A percentile compares a stretch with the other conserved stretches of the same genome.
phyloP scores from a whole-genome alignment of 2,797 vertebrate species.

The Argyrosomus regius region DNA sequence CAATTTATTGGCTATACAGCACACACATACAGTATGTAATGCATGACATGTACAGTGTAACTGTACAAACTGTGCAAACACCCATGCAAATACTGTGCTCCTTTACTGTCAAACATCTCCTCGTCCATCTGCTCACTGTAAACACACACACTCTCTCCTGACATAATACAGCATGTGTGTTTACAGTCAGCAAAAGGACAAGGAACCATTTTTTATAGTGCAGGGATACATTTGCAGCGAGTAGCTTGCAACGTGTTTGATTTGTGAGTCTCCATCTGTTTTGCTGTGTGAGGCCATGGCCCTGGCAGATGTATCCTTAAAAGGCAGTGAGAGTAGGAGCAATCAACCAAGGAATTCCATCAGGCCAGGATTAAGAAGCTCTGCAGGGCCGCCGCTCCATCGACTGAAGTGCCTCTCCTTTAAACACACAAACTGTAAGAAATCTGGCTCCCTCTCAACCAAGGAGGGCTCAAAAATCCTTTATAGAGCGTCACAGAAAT shows the following conservation, averaged over 20 bases:
- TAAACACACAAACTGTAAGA: conserved; percentile 55
- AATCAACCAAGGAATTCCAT: conserved; percentile 85
- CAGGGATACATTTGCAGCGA: conserved; percentile 68
- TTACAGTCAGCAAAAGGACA: conserved; percentile 70
- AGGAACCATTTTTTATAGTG: conserved; percentile 60
- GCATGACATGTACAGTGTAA: conserved; percentile 8
- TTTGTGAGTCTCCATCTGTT: conserved; percentile 84
- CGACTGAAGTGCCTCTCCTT: conserved; percentile 58
- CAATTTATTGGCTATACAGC: background rate
- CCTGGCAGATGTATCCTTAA: conserved; percentile 87
- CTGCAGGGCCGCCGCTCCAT: conserved; percentile 53
- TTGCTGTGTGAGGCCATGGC: conserved; percentile 67
- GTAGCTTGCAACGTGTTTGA: conserved; percentile 78
- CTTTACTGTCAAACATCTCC: conserved; percentile 21
- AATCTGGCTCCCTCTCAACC: conserved; percentile 4
- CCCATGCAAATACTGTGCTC: conserved; percentile 24
- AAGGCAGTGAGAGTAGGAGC: conserved; percentile 86
- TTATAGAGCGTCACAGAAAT: background rate
- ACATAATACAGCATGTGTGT: conserved; percentile 64
- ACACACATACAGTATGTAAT: conserved; percentile 1
- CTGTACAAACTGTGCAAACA: background rate
- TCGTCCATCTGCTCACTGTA: conserved; percentile 42
- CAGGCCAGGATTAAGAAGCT: conserved; percentile 80
- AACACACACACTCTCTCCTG: conserved; percentile 44
- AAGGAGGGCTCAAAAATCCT: background rate